Evolutionary conservation across 37 sponge, comb jelly and placozoan genomes (phyloP).

Genomic region (Ephydatia muelleri): DNA sequence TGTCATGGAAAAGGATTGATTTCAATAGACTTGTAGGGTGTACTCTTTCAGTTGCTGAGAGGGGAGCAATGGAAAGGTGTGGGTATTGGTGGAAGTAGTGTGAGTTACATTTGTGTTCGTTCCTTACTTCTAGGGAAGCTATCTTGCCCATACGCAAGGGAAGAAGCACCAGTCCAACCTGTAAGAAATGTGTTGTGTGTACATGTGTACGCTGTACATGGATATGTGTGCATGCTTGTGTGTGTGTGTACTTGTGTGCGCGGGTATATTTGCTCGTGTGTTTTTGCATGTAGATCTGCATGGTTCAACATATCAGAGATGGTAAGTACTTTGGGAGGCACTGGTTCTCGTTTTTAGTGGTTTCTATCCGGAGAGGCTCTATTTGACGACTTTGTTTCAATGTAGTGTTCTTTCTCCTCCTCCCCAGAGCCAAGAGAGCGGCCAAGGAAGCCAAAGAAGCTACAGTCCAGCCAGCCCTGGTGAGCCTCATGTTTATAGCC

Average conservation of each 20-base stretch:
- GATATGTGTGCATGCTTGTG: conserved; percentile 6
- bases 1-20: too few relatives aligned
- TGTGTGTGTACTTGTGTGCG: conserved; percentile 10
- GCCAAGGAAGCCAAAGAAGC: conserved; percentile 95
- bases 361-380: too few relatives aligned
- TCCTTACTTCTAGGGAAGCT: conserved; percentile 75
- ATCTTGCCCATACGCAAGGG: conserved; percentile 97
- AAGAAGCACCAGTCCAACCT: conserved; percentile 97
- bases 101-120: not conserved
- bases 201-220: not conserved
- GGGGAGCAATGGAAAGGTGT: too few relatives aligned
- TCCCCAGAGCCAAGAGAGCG: conserved; percentile 83
- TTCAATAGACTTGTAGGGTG: too few relatives aligned
- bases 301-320: too few relatives aligned
- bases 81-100: not conserved
- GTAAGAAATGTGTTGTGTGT: conserved; percentile 59
- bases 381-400: too few relatives aligned
- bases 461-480: conserved; percentile 76
- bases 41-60: too few relatives aligned
- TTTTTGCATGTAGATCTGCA: not conserved
- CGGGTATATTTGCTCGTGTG: not conserved
- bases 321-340: too few relatives aligned
- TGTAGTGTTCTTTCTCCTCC: too few relatives aligned
- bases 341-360: too few relatives aligned
- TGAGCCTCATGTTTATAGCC: conserved; percentile 6